Evolutionary conservation across 2,888 invertebrate species (phyloP).

Genomic region (Phortica magna): DNA sequence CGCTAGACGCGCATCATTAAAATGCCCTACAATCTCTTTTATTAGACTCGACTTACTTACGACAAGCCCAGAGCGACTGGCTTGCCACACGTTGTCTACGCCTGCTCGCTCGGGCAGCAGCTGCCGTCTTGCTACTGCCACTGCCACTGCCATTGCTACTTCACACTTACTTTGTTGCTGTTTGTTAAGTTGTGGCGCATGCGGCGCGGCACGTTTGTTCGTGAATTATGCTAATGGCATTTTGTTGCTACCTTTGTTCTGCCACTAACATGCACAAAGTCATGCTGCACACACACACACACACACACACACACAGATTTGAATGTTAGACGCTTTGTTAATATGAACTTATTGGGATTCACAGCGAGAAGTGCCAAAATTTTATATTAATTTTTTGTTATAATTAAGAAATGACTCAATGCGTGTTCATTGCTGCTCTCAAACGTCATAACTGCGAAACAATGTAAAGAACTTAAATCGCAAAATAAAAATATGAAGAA

Average conservation of each 20-base stretch:
- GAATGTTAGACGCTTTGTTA: too few species aligned
- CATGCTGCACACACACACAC: constrained; percentile 18
- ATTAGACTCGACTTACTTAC: constrained; percentile 28
- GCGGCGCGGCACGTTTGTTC: neutral
- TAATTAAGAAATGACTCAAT: too few species aligned
- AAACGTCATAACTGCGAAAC: constrained; percentile 37
- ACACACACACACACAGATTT: constrained; percentile 51
- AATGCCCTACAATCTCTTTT: constrained; percentile 31
- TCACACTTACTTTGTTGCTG: neutral
- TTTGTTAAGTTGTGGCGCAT: neutral
- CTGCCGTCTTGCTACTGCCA: constrained; percentile 9
- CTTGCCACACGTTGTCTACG: neutral
- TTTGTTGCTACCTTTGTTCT: neutral
- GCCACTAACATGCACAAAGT: constrained; percentile 25
- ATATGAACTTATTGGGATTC: too few species aligned
- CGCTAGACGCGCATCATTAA: constrained; percentile 28
- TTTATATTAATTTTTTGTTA: too few species aligned
- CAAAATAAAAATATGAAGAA: neutral
- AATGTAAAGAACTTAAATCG: neutral
- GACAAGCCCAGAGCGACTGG: neutral
- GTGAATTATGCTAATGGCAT: constrained; percentile 32
- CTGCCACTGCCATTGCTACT: neutral
- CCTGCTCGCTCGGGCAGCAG: neutral
- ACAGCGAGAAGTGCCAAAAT: too few species aligned
- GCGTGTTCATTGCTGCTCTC: too few species aligned